Conservation (phyloP, 2,113 vertebrate genomes). For the Heloderma charlesbogerti region DNA sequence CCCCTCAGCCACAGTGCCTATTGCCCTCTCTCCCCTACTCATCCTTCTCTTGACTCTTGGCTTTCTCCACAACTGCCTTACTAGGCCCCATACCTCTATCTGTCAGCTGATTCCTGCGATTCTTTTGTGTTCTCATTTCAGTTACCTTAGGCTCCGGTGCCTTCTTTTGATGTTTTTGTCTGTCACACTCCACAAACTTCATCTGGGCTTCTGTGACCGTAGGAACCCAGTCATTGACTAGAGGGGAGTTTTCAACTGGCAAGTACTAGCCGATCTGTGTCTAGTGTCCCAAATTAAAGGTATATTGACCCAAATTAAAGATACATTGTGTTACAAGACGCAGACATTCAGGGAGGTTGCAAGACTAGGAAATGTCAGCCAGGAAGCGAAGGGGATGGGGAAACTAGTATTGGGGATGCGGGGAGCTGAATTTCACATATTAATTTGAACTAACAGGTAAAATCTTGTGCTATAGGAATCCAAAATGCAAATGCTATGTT, state of each 20-base stretch:
- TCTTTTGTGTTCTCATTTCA: not conserved
- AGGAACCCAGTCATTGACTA: not conserved
- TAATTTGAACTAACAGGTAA: too few relatives aligned
- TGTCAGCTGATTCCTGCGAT: not conserved
- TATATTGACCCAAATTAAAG: too few relatives aligned
- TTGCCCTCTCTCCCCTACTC: not conserved
- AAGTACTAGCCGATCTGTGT: too few relatives aligned
- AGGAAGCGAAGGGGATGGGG: too few relatives aligned
- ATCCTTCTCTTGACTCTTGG: not conserved
- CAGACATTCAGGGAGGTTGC: not conserved
- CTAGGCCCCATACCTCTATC: not conserved
- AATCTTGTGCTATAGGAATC: too few relatives aligned
- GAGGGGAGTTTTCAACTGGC: not conserved
- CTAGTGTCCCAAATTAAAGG: too few relatives aligned
- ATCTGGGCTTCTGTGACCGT: not conserved
- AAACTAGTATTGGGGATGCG: too few relatives aligned
- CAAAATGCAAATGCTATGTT: too few relatives aligned
- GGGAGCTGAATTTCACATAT: too few relatives aligned
- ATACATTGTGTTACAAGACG: too few relatives aligned
- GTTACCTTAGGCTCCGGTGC: not conserved
- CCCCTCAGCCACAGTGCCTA: not conserved
- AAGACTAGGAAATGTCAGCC: not conserved
- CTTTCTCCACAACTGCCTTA: not conserved
- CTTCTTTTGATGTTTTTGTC: too few relatives aligned
- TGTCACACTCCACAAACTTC: not conserved